Evolutionary conservation across 2,888 invertebrate genomes (phyloP), one percentile per base, ranked within the genome.

Genomic region (Cenopis cana): DNA sequence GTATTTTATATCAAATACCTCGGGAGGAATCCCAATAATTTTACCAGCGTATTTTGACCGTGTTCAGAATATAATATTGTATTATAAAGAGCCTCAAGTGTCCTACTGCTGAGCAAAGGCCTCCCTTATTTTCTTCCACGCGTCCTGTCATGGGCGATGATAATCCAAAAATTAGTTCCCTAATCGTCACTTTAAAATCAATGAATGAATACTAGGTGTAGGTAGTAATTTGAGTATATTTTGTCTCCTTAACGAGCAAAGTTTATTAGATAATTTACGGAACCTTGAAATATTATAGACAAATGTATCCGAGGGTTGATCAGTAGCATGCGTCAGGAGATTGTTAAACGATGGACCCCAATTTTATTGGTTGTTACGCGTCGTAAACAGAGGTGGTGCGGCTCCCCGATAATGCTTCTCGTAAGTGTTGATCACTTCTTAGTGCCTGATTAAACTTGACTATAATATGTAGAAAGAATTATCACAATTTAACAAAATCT

Each of bases 291-390:
- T 81, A 79, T 88, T 90, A 91, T 88, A 85, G 88, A 83, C 87
- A 86, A 75, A 69, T 83, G 90, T 89, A 89, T 89, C 91, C 77
- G 85, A 84, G 86, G 86, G 89, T 89, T 90, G 91, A 90, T 92
- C 92, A 89, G 83, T 82, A 84, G 61, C 60, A 64, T 20, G 55
- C 69, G 54, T 68, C 72, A 64, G 73, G 69, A 73, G 74, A 76
- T 75, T 66, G 74, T 73, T 68, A 75, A 90, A 87, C 89, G 90
- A 91, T 91, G 88, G 82, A 79, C 85, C 89, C 87, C 85, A 84
- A 82, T 90, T 93, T 93, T 93, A 93, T 91, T 91, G 87, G 92
- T 84, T 90, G 93, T 92, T 88, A 90, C 93, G 91, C 86, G 78
- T 81, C 90, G 91, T 93, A 93, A 93, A 93, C 86, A 83, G 79